Evolutionary conservation across 1,140 invertebrate species (phyloP).

Genomic region (Sminthurides bifidus): DNA sequence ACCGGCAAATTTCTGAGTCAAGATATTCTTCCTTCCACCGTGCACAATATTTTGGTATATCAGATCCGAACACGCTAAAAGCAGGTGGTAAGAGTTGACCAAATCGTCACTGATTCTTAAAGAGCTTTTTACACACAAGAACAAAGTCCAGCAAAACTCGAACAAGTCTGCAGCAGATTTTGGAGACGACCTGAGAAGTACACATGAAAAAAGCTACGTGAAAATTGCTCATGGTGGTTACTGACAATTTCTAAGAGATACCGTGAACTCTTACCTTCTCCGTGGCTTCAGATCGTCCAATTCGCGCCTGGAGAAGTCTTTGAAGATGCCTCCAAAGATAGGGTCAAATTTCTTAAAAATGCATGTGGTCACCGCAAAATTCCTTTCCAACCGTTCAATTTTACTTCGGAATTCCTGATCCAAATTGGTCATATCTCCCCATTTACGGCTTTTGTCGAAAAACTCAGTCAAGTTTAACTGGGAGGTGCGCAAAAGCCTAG

Average conservation of each 20-base stretch:
- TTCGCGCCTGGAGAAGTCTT: constrained; percentile 35
- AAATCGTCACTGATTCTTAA: constrained; percentile 74
- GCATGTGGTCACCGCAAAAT: constrained; percentile 87
- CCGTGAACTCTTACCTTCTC: constrained; percentile 18
- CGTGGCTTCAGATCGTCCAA: constrained; percentile 20
- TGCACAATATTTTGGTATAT: constrained; percentile 75
- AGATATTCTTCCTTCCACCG: constrained; percentile 64
- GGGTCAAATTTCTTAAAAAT: constrained; percentile 87
- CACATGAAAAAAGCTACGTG: neutral
- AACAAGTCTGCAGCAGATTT: constrained; percentile 71
- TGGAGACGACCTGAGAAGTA: constrained; percentile 45
- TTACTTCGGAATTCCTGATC: constrained; percentile 69
- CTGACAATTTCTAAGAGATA: constrained; percentile 7
- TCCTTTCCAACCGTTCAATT: constrained; percentile 74
- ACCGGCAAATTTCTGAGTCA: constrained; percentile 75
- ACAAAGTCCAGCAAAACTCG: constrained; percentile 87
- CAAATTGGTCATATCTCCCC: constrained; percentile 88
- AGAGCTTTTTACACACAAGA: constrained; percentile 79
- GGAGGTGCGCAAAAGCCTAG: constrained; percentile 70
- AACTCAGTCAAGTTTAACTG: constrained; percentile 88
- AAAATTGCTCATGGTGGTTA: neutral
- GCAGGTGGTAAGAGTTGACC: constrained; percentile 84
- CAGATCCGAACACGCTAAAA: constrained; percentile 81
- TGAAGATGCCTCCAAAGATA: constrained; percentile 75
- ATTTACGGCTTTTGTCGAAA: constrained; percentile 88